Percentiles rank a stretch among this genome's conserved stretches.
Evolutionary conservation across 2,113 vertebrate genomes (phyloP).

Genomic region (Perca fluviatilis): DNA sequence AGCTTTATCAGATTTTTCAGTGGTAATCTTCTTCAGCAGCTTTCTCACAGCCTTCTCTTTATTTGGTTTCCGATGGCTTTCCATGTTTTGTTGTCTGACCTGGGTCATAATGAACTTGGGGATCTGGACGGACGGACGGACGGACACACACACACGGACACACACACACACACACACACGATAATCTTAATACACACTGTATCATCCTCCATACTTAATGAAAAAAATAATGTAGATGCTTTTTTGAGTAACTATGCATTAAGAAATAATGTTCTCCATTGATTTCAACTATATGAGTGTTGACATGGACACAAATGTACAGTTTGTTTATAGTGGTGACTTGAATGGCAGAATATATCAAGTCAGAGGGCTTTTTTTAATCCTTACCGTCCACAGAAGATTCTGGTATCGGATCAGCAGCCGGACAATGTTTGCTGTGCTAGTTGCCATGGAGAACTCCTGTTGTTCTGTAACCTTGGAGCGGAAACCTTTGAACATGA

Average conservation of each 20-base stretch:
- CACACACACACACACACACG: not conserved
- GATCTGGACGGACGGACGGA: constrained; percentile 84
- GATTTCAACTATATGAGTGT: not conserved
- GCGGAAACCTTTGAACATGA: constrained; percentile 90
- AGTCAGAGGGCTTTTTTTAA: not conserved
- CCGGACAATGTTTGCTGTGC: constrained; percentile 91
- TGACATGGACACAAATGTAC: not conserved
- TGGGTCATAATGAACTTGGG: constrained; percentile 96
- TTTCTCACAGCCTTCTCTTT: constrained; percentile 91
- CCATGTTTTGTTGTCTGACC: constrained; percentile 93
- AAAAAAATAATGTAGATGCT: not conserved
- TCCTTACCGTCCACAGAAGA: constrained; percentile 93
- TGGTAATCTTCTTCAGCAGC: constrained; percentile 95
- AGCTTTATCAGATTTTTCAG: constrained; percentile 83
- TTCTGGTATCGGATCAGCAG: constrained; percentile 94
- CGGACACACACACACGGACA: not conserved
- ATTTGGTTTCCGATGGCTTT: constrained; percentile 89
- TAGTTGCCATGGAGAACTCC: constrained; percentile 92
- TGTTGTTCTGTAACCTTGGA: constrained; percentile 89
- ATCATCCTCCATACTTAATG: not conserved
- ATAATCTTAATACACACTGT: not conserved
- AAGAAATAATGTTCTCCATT: not conserved
- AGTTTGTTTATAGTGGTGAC: not conserved
- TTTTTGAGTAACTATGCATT: not conserved
- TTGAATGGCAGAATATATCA: not conserved